These are phyloP conservation scores for Clamator glandarius DNA, from an alignment of 2,797 vertebrate species.

Conservation along the genomic window DNA sequence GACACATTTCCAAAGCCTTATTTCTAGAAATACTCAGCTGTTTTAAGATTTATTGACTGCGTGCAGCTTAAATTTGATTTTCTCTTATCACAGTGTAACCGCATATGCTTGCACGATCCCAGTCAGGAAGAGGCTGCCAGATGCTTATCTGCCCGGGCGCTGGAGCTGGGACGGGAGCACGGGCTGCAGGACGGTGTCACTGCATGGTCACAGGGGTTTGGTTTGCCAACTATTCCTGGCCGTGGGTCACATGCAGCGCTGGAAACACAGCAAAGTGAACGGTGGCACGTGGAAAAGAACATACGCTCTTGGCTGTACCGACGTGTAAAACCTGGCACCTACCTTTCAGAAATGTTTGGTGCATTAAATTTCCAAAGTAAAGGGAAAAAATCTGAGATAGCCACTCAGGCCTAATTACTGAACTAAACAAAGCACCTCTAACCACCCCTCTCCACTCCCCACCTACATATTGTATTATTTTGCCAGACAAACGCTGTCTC, in stretches of 20 bases:
- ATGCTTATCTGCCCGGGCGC: not conserved
- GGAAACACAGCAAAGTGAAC: rapidly evolving
- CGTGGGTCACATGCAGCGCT: rapidly evolving
- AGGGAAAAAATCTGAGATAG: not conserved
- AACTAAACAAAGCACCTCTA: rapidly evolving
- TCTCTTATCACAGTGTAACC: not conserved
- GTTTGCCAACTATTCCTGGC: not conserved
- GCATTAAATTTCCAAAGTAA: not conserved
- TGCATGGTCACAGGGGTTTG: too few species aligned
- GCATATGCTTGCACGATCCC: rapidly evolving
- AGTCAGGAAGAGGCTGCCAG: not conserved
- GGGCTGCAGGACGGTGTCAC: not conserved
- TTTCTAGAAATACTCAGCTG: not conserved
- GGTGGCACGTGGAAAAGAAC: not conserved
- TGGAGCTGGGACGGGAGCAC: not conserved
- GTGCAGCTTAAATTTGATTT: not conserved
- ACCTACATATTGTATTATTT: rapidly evolving
- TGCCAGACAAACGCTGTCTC: not conserved
- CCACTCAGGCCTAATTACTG: not conserved
- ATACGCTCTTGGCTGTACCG: rapidly evolving
- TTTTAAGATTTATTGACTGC: not conserved
- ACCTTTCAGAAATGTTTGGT: not conserved
- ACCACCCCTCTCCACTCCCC: too few species aligned
- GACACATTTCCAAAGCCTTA: not conserved
- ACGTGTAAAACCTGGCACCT: rapidly evolving